phyloP scores from a whole-genome alignment of 2,888 invertebrate genomes.

The Synanthedon vespiformis region DNA sequence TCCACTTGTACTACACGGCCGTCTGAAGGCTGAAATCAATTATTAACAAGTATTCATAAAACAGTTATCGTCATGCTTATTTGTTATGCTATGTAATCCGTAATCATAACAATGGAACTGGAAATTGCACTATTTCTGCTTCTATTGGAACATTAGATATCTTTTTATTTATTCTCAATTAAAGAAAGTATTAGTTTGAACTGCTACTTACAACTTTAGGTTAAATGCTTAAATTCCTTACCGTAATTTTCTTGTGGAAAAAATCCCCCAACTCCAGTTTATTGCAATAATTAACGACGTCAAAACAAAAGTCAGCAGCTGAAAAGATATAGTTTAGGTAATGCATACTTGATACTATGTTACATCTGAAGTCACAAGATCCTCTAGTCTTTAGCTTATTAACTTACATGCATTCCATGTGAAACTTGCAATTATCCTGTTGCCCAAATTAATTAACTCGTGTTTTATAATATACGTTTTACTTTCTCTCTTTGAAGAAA shows the following conservation, averaged over 20 bases:
- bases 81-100: too few species aligned
- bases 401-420: background rate
- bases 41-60: background rate
- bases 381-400: background rate
- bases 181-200: too few species aligned
- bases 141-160: too few species aligned
- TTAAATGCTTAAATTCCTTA: constrained; percentile 12
- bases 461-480: background rate
- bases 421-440: background rate
- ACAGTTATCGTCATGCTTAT: too few species aligned
- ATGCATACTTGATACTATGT: too few species aligned
- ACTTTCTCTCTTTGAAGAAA: background rate
- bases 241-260: constrained; percentile 14
- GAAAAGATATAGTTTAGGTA: constrained; percentile 6
- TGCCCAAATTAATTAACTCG: background rate
- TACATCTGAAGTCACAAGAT: too few species aligned
- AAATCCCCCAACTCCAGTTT: constrained; percentile 7
- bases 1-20: constrained; percentile 12
- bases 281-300: constrained; percentile 22
- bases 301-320: constrained; percentile 19
- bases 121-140: too few species aligned
- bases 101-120: too few species aligned
- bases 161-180: too few species aligned
- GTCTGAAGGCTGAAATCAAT: constrained; percentile 19
- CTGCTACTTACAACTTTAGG: constrained; percentile 3